phyloP scores from a whole-genome alignment of 2,888 invertebrate species.

The Nemotelus pantherinus region DNA sequence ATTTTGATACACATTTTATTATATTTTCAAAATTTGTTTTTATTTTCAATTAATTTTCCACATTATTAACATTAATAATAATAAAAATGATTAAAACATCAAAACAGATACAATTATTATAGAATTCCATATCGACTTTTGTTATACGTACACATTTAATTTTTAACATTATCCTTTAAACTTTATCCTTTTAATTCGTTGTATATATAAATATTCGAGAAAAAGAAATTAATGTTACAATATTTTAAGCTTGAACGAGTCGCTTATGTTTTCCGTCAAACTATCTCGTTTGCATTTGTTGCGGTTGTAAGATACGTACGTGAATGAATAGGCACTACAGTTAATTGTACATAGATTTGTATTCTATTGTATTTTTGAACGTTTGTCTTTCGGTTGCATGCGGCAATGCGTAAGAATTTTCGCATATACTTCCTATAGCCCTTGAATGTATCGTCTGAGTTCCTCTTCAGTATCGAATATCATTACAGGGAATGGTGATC shows the following conservation, averaged over 20 bases:
- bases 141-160: not conserved
- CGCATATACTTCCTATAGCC: slow-evolving; percentile 50
- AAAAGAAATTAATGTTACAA: slow-evolving; percentile 32
- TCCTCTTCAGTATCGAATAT: slow-evolving; percentile 99
- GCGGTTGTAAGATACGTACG: too few relatives aligned
- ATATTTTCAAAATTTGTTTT: not conserved
- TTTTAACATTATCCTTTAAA: not conserved
- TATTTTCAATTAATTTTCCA: slow-evolving; percentile 1
- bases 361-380: too few relatives aligned
- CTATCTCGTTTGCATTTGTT: too few relatives aligned
- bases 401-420: too few relatives aligned
- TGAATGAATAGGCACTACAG: too few relatives aligned
- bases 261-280: too few relatives aligned
- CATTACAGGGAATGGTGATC: slow-evolving; percentile 98
- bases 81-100: slow-evolving; percentile 44
- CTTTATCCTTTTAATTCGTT: slow-evolving; percentile 45
- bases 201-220: slow-evolving; percentile 46
- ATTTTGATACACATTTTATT: not conserved
- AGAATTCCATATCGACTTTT: not conserved
- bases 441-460: slow-evolving; percentile 74
- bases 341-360: too few relatives aligned
- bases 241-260: not conserved
- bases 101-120: slow-evolving; percentile 23
- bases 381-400: too few relatives aligned
- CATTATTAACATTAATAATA: slow-evolving; percentile 10